A percentile compares a stretch with the other conserved stretches of the same genome.
Evolutionary conservation across 2,113 vertebrate species (phyloP).

Genomic region (Natator depressus): DNA sequence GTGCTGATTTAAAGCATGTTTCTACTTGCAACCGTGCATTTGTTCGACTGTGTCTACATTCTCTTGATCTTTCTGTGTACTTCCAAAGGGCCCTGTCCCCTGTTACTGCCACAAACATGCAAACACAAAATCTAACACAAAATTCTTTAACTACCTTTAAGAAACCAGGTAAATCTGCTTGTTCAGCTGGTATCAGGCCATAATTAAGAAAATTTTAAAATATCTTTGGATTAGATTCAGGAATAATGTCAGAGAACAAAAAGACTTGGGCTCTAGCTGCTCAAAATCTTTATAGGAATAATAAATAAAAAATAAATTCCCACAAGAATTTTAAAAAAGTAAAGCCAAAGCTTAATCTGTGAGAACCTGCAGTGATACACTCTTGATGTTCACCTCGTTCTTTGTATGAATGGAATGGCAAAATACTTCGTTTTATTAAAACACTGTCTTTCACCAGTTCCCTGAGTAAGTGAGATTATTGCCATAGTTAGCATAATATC

Average conservation of each 20-base stretch:
- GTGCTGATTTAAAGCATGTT: not conserved
- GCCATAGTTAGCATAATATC: not conserved
- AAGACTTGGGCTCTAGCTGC: not conserved
- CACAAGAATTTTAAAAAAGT: not conserved
- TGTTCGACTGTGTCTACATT: not conserved
- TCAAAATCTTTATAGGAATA: not conserved
- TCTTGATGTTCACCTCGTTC: not conserved
- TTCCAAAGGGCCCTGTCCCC: not conserved
- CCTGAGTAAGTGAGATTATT: not conserved
- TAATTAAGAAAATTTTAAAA: not conserved
- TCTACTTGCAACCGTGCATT: not conserved
- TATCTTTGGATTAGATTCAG: not conserved
- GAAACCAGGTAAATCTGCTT: not conserved
- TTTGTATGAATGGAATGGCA: not conserved
- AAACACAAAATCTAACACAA: not conserved
- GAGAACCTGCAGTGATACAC: not conserved
- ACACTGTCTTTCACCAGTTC: not conserved
- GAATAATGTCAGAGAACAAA: not conserved
- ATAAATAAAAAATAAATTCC: not conserved
- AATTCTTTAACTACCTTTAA: not conserved
- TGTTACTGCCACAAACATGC: not conserved
- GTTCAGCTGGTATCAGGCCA: not conserved
- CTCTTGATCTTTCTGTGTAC: fast-evolving
- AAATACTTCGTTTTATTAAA: not conserved
- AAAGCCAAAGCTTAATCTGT: not conserved